Conservation (phyloP, 2,797 vertebrate species). For the Sarcoramphus papa region DNA sequence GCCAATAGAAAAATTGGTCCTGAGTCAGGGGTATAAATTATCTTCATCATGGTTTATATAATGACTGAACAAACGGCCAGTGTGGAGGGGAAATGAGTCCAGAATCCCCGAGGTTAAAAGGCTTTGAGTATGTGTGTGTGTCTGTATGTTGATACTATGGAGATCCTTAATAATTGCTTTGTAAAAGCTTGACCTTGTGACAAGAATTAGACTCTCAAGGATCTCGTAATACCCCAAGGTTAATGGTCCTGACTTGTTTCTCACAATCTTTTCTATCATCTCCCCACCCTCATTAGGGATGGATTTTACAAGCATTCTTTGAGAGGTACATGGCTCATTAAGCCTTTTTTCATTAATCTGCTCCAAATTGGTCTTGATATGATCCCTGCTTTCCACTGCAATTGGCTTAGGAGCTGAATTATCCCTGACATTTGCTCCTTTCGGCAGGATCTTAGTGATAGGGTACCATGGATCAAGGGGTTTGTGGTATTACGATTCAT, state of each 20-base stretch:
- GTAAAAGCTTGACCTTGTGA: slow-evolving; percentile 65
- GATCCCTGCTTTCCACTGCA: slow-evolving; percentile 37
- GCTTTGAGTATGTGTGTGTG: not conserved
- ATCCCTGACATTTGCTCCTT: slow-evolving; percentile 35
- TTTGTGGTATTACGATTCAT: not conserved
- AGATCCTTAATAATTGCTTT: slow-evolving; percentile 36
- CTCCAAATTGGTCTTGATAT: slow-evolving; percentile 45
- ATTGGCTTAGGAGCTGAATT: not conserved
- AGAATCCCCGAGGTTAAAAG: not conserved
- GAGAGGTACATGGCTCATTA: slow-evolving; percentile 69
- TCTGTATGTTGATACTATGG: not conserved
- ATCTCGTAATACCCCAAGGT: not conserved
- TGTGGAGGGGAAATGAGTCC: not conserved
- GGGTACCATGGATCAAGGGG: not conserved
- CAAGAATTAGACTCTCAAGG: slow-evolving; percentile 53
- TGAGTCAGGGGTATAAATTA: not conserved
- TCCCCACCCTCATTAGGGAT: slow-evolving; percentile 74
- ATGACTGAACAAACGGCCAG: not conserved
- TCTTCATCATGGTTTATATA: not conserved
- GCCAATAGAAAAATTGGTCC: not conserved
- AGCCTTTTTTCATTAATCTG: slow-evolving; percentile 68
- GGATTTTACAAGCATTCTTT: slow-evolving; percentile 70
- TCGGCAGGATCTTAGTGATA: not conserved
- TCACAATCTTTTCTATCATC: slow-evolving; percentile 32
- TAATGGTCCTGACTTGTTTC: slow-evolving; percentile 29